Evolutionary conservation across 92 coral and sea anemone species (phyloP).

Genomic region (Zoanthus gigantus): DNA sequence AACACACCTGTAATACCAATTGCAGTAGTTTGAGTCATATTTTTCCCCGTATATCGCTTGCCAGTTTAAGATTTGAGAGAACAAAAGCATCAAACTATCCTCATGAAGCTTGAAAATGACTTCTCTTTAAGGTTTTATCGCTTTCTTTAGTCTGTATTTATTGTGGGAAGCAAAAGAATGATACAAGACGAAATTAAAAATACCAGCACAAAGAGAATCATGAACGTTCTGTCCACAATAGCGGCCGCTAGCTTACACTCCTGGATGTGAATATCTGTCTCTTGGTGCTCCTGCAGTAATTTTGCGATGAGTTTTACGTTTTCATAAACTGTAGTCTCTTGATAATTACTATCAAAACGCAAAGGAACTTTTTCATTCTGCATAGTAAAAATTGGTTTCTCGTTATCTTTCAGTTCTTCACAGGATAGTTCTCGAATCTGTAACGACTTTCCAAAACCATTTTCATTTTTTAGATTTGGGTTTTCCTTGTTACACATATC

Average conservation of each 20-base stretch:
- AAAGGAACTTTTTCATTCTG: constrained; percentile 13
- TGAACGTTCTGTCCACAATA: constrained; percentile 83
- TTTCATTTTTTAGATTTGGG: neutral
- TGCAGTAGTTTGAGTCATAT: too few relatives aligned
- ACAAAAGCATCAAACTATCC: too few relatives aligned
- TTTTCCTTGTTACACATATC: neutral
- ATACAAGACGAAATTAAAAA: constrained; percentile 66
- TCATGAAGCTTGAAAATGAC: too few relatives aligned
- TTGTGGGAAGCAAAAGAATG: constrained; percentile 67
- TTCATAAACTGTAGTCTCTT: constrained; percentile 24
- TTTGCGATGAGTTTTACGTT: constrained; percentile 64
- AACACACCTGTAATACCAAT: too few relatives aligned
- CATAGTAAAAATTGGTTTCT: constrained; percentile 18
- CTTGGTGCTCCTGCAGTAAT: constrained; percentile 62
- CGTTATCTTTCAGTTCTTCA: neutral
- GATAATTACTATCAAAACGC: constrained; percentile 1
- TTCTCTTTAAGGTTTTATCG: too few relatives aligned
- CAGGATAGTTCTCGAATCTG: neutral
- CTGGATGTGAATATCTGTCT: constrained; percentile 49
- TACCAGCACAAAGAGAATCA: constrained; percentile 71
- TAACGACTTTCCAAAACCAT: neutral
- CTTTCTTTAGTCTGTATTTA: neutral
- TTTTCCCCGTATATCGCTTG: too few relatives aligned
- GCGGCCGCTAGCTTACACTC: constrained; percentile 85
- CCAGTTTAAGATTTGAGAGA: too few relatives aligned